Conservation (phyloP, 2,797 vertebrate genomes). For the Cuculus canorus region DNA sequence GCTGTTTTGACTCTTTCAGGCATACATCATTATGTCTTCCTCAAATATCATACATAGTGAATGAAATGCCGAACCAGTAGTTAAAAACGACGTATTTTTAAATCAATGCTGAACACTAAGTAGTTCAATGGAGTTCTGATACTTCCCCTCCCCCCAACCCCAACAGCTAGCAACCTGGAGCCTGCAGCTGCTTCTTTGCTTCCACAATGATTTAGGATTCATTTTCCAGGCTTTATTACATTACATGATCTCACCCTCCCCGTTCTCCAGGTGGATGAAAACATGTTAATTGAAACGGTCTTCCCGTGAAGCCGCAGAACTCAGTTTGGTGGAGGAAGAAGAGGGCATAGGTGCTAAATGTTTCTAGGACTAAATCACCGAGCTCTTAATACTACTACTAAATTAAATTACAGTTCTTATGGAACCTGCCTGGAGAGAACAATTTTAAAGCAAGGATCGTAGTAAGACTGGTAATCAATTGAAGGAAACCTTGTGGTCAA, state of each 20-base stretch:
- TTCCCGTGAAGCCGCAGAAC: background rate
- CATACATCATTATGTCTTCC: slow-evolving; percentile 35
- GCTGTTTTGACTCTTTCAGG: slow-evolving; percentile 55
- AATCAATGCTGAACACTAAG: background rate
- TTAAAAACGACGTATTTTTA: background rate
- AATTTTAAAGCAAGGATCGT: background rate
- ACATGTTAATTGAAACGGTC: background rate
- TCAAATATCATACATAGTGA: slow-evolving; percentile 10
- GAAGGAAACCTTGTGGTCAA: background rate
- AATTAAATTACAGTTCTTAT: slow-evolving; percentile 11
- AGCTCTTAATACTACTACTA: background rate
- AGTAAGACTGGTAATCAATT: background rate
- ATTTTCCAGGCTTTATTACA: slow-evolving; percentile 65
- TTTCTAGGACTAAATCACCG: slow-evolving; percentile 31
- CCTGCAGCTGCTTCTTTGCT: slow-evolving; percentile 61
- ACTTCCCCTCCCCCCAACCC: no score
- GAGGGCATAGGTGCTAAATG: background rate
- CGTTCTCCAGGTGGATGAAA: slow-evolving; percentile 8
- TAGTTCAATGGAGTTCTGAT: background rate
- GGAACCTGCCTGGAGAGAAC: background rate
- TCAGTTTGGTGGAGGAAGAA: background rate
- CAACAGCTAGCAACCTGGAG: slow-evolving; percentile 44
- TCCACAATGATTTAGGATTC: slow-evolving; percentile 50
- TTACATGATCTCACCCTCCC: slow-evolving; percentile 42
- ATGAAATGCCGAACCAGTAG: slow-evolving; percentile 25